These are phyloP conservation scores for Phoenoteleia sp. DNA, from an alignment of 2,888 invertebrate species.

Conservation along the genomic window DNA sequence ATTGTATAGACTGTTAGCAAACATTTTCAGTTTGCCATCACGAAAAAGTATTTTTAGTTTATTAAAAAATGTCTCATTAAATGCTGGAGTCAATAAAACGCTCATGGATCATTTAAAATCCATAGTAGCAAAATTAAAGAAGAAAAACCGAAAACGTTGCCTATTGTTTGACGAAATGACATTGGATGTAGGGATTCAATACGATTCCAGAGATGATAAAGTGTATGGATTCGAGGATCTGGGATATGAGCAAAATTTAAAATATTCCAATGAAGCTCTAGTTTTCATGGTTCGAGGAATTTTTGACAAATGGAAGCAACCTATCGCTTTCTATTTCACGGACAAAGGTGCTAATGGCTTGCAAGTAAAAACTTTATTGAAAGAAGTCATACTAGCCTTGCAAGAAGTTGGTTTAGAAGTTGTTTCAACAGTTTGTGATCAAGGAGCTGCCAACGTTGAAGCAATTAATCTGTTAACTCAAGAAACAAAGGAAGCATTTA, in stretches of 20 bases:
- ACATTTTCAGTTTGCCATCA: constrained; percentile 6
- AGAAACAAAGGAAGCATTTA: background rate
- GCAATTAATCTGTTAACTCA: background rate
- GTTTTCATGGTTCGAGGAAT: constrained; percentile 27
- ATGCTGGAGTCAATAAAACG: background rate
- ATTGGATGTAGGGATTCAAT: constrained; percentile 1
- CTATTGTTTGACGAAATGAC: constrained; percentile 7
- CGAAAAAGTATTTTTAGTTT: background rate
- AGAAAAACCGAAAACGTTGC: background rate
- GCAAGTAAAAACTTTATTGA: constrained; percentile 1
- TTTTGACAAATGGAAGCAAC: constrained; percentile 17
- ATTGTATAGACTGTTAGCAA: background rate
- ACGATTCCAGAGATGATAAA: constrained; percentile 4
- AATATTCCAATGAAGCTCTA: constrained; percentile 9
- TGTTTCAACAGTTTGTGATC: constrained; percentile 26
- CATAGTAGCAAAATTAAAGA: background rate
- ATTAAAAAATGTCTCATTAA: background rate
- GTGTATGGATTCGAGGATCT: constrained; percentile 27
- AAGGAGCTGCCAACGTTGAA: constrained; percentile 11
- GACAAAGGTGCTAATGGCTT: constrained; percentile 16
- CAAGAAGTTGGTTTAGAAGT: background rate
- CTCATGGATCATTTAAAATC: background rate
- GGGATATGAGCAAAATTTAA: background rate
- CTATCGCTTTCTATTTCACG: background rate
- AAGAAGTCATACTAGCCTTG: constrained; percentile 6